Percentiles rank a stretch among this genome's conserved stretches.
Evolutionary conservation across 1,140 invertebrate genomes (phyloP).

Genomic region (Hylaeus volcanicus): DNA sequence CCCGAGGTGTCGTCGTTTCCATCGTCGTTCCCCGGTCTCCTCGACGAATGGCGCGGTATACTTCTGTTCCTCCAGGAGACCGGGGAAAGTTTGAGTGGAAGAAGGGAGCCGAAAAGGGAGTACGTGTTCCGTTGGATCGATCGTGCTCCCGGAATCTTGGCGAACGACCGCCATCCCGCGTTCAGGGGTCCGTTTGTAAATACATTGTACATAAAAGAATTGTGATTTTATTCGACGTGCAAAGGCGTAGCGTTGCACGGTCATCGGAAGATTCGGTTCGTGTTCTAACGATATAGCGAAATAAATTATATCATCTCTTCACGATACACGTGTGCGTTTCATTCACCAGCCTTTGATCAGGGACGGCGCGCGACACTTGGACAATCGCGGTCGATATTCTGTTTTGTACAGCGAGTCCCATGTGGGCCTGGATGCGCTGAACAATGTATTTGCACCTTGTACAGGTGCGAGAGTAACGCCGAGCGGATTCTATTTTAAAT

Average conservation of each 20-base stretch:
- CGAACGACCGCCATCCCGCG: not conserved
- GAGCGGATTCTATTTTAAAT: too few relatives aligned
- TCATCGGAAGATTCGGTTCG: constrained; percentile 75
- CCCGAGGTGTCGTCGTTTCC: not conserved
- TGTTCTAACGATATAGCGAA: constrained; percentile 79
- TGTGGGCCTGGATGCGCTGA: too few relatives aligned
- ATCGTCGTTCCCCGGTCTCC: too few relatives aligned
- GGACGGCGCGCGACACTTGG: too few relatives aligned
- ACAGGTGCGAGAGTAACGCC: too few relatives aligned
- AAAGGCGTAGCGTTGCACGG: constrained; percentile 73
- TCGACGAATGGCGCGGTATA: too few relatives aligned
- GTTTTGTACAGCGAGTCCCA: too few relatives aligned
- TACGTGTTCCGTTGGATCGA: too few relatives aligned
- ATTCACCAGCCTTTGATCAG: not conserved
- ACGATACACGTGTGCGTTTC: constrained; percentile 26
- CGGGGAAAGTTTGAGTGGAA: not conserved
- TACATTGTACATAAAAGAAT: constrained; percentile 78
- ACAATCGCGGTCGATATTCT: too few relatives aligned
- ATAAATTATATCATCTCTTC: constrained; percentile 78
- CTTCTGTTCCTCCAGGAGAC: not conserved
- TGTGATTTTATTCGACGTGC: constrained; percentile 78
- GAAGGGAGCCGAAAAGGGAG: too few relatives aligned
- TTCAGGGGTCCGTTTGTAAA: constrained; percentile 67
- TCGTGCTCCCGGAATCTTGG: not conserved
- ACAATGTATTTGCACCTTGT: too few relatives aligned